A percentile compares a stretch with the other conserved stretches of the same genome.
Evolutionary conservation across 2,113 vertebrate species (phyloP).

Genomic region (Bubo bubo): DNA sequence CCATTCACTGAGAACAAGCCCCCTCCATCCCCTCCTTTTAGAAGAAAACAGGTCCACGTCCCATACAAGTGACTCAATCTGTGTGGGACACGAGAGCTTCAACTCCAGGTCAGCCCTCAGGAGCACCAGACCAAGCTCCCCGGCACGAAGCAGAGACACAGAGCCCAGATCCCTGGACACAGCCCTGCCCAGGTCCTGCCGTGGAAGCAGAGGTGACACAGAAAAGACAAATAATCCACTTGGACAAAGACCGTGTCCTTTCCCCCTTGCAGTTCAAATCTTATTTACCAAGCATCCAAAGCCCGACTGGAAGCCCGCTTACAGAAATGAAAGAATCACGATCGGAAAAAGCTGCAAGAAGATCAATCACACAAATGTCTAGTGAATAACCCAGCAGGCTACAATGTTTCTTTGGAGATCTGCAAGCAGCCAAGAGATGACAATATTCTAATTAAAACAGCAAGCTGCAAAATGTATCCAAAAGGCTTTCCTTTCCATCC

Average conservation of each 20-base stretch:
- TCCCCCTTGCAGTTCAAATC: not conserved
- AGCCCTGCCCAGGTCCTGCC: not conserved
- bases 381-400: not conserved
- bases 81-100: not conserved
- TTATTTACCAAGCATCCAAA: not conserved
- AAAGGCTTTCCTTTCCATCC: not conserved
- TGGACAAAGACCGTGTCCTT: not conserved
- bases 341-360: not conserved
- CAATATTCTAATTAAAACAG: constrained; percentile 14
- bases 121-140: not conserved
- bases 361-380: not conserved
- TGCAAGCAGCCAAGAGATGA: not conserved
- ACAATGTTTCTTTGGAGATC: not conserved
- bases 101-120: not conserved
- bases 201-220: not conserved
- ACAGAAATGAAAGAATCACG: not conserved
- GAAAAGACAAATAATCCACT: not conserved
- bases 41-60: no score
- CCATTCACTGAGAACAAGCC: not conserved
- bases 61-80: not conserved
- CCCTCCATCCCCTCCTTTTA: not conserved
- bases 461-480: not conserved
- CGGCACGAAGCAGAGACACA: not conserved
- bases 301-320: not conserved
- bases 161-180: not conserved